Base-by-base conservation (phyloP, 2,888 invertebrate genomes). In the Frankliniella intonsa region DNA sequence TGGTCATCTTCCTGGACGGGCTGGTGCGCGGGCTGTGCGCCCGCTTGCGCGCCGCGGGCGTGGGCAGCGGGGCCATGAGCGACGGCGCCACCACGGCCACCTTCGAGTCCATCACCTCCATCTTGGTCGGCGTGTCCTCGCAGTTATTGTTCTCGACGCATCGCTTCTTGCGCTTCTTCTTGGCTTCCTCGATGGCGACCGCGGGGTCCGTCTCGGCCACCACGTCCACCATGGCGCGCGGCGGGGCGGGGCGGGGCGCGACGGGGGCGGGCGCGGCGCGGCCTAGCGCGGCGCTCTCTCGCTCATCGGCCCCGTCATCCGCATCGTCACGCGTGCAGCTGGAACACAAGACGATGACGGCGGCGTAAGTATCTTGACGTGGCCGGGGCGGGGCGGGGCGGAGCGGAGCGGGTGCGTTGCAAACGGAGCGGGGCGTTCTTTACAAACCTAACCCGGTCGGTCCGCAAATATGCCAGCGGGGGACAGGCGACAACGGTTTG, bases 11-110 rank as follows among this genome's bases (percentile, higher is more conserved):
- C 84, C 83, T 88, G 88, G 80, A 86, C 86, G 5, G 87, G 84
- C 83, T 89, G 89, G 82, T 88, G 87, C 38, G 88, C 88, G 2
- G 89, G 88, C 84, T 88, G 89, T 80, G 89, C 25, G 89, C 2
- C 89, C 89, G 82, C 89, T 88, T 76, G 22, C 69, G 25, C 10
- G 69, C n/a, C 69, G 69, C 69, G 25, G 55, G 19, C 14, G 55
- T 55, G 12, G 55, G 55, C 55, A 76, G 12, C 11, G 69, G 25
- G 25, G 69, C 25, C 69, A 76, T 12, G 69, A 76, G 22, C 22
- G 69, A 25, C 22, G 69, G 69, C 22, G 69, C 69, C 25, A 76
- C 69, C 11, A 76, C 25, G 69, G 69, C 69, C 69, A 76, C 69
- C 69, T 76, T 76, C 22, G 84, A 84, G 87, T 84, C 85, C 88